Conservation (phyloP, 2,113 vertebrate genomes). For the Siniperca knerii region DNA sequence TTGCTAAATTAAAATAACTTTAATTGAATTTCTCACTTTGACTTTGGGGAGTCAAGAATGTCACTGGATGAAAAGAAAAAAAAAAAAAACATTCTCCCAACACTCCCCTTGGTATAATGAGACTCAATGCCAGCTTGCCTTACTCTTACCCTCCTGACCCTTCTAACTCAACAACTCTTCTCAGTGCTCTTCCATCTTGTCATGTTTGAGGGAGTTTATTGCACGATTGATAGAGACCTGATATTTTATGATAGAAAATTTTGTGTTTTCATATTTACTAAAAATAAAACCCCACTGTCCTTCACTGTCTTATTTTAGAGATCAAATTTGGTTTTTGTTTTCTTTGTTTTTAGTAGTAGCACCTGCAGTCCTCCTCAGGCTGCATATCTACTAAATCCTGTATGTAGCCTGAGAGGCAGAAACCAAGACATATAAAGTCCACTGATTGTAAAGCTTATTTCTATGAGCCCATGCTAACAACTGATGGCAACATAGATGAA, state of each 20-base stretch:
- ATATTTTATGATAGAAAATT: not conserved
- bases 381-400: not conserved
- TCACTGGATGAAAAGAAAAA: constrained; percentile 29
- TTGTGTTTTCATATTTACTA: not conserved
- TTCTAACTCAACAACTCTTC: not conserved
- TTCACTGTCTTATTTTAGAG: not conserved
- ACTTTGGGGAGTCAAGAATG: constrained; percentile 56
- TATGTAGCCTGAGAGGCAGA: not conserved
- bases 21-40: constrained; percentile 62
- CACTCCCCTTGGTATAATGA: constrained; percentile 49
- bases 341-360: too few relatives aligned
- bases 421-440: not conserved
- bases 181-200: constrained; percentile 29
- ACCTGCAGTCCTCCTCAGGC: not conserved
- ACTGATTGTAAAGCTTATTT: not conserved
- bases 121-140: constrained; percentile 21
- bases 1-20: constrained; percentile 55
- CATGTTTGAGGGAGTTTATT: constrained; percentile 54
- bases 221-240: not conserved
- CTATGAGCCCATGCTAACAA: not conserved
- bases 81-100: not conserved
- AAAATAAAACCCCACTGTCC: not conserved
- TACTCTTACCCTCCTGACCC: constrained; percentile 26
- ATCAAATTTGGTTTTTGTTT: not conserved
- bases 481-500: not conserved